Conservation (phyloP, 1,140 invertebrate species). For the Drosophila takahashii region DNA sequence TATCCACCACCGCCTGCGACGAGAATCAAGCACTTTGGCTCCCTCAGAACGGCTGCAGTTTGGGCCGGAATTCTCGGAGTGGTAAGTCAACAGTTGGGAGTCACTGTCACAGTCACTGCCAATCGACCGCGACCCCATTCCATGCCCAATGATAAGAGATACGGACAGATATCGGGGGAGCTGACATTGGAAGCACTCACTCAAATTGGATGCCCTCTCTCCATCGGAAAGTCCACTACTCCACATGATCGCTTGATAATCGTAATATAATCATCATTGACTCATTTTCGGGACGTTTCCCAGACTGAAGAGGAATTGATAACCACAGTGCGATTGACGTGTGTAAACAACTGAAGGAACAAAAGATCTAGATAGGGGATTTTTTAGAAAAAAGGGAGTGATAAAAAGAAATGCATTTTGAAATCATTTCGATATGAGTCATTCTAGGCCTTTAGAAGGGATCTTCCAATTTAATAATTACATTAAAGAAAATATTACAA, state of each 20-base stretch:
- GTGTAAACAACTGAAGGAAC: conserved; percentile 28
- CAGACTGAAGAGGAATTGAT: conserved; percentile 11
- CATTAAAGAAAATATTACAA: too few species aligned
- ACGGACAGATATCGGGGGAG: background rate
- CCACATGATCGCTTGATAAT: conserved; percentile 10
- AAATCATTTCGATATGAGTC: too few species aligned
- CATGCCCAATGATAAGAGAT: conserved; percentile 21
- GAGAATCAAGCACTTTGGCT: conserved; percentile 63
- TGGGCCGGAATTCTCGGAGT: conserved; percentile 72
- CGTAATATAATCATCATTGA: conserved; percentile 20
- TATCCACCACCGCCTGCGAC: conserved; percentile 32
- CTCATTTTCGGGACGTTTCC: conserved; percentile 24
- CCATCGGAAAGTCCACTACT: background rate
- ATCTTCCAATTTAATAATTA: too few species aligned
- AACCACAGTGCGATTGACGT: conserved; percentile 8
- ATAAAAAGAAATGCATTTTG: background rate
- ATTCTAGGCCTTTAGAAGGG: too few species aligned
- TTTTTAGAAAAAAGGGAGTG: background rate
- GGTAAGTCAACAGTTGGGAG: conserved; percentile 57
- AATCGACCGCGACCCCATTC: conserved; percentile 48
- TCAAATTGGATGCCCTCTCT: conserved; percentile 7
- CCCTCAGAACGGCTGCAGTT: conserved; percentile 41
- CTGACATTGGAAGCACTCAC: conserved; percentile 24
- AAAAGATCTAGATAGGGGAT: background rate
- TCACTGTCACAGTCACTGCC: background rate